Evolutionary conservation across 2,797 vertebrate genomes (phyloP).

Genomic region (Malacoctenus gilli): DNA sequence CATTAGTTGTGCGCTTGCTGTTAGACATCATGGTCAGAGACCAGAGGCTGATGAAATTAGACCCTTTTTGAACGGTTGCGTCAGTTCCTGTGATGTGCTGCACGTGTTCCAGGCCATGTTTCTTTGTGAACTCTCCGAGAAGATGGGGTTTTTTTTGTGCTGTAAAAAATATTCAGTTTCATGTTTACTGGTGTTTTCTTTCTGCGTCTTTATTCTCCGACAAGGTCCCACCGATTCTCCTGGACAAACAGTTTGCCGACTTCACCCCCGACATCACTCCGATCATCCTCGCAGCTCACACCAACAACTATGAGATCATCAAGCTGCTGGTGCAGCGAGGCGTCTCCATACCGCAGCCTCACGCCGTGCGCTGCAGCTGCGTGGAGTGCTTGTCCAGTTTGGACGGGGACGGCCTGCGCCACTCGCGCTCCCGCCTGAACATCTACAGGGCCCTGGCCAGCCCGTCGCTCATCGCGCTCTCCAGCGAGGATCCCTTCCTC

Average conservation of each 20-base stretch:
- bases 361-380: constrained; percentile 94
- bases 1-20: constrained; percentile 54
- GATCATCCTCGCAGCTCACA: constrained; percentile 96
- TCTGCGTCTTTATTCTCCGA: no score
- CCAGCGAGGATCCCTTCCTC: constrained; percentile 97
- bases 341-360: constrained; percentile 92
- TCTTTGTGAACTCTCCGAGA: constrained; percentile 2
- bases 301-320: constrained; percentile 97
- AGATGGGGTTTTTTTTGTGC: no score
- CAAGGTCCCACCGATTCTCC: constrained; percentile 91
- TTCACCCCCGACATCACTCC: constrained; percentile 98
- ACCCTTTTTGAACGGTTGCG: constrained; percentile 11
- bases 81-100: constrained; percentile 15
- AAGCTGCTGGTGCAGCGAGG: constrained; percentile 95
- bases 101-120: constrained; percentile 9
- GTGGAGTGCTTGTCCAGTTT: constrained; percentile 91
- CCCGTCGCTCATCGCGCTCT: constrained; percentile 92
- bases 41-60: no score
- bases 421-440: constrained; percentile 94
- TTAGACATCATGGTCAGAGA: constrained; percentile 36
- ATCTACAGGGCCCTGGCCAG: constrained; percentile 95
- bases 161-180: no score
- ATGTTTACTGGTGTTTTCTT: no score
- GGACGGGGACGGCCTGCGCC: constrained; percentile 93
- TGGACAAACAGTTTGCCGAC: constrained; percentile 95